Evolutionary conservation across 1,140 invertebrate genomes (phyloP).

Genomic region (Fopius arisanus): DNA sequence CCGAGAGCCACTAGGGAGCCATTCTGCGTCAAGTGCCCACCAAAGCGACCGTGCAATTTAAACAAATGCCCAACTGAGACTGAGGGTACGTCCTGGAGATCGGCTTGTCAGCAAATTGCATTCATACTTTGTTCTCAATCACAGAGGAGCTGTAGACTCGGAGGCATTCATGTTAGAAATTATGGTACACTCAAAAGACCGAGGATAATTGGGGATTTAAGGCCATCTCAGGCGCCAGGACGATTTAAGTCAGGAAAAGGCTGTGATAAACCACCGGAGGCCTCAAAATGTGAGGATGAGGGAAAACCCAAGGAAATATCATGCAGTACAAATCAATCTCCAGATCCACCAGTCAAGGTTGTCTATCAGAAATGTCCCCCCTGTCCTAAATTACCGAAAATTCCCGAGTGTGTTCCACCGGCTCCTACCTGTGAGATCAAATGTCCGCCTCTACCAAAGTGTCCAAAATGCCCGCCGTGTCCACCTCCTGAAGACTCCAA

Average conservation of each 20-base stretch:
- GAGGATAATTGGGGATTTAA: background rate
- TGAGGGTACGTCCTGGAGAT: slow-evolving; percentile 47
- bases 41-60: slow-evolving; percentile 49
- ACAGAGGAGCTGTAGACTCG: slow-evolving; percentile 16
- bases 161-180: background rate
- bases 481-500: background rate
- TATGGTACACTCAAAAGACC: background rate
- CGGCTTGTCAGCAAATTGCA: background rate
- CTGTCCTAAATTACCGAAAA: slow-evolving; percentile 28
- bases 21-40: slow-evolving; percentile 53
- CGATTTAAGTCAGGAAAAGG: background rate
- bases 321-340: background rate
- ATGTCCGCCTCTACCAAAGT: slow-evolving; percentile 20
- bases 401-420: slow-evolving; percentile 27
- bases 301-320: background rate
- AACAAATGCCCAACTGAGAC: slow-evolving; percentile 42
- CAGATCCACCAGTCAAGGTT: slow-evolving; percentile 35
- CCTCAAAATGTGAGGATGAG: background rate
- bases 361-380: slow-evolving; percentile 36
- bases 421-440: background rate
- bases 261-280: background rate
- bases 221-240: background rate
- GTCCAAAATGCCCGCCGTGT: slow-evolving; percentile 21
- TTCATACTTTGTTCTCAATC: slow-evolving; percentile 30
- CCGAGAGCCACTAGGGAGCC: slow-evolving; percentile 44